These are phyloP conservation scores for Sternotherus odoratus DNA, from an alignment of 2,797 vertebrate species.

Conservation along the genomic window DNA sequence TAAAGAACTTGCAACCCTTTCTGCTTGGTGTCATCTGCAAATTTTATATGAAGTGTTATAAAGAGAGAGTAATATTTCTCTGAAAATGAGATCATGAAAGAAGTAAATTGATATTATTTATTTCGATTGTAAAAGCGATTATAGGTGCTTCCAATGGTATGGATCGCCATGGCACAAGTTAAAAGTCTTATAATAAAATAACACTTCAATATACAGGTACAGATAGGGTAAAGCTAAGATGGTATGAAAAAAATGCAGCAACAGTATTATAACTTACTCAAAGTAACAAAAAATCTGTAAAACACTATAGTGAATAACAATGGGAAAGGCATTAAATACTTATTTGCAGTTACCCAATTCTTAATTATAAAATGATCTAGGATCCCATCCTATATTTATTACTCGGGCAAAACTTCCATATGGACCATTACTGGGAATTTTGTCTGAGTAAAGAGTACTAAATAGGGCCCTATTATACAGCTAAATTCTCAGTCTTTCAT, in stretches of 20 bases:
- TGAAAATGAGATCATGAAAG: conserved; percentile 7
- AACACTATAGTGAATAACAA: neutral
- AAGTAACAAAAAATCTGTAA: neutral
- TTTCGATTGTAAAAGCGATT: conserved; percentile 19
- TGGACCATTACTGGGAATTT: neutral
- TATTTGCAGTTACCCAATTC: neutral
- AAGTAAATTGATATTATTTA: conserved; percentile 29
- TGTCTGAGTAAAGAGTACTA: neutral
- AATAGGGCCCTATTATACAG: neutral
- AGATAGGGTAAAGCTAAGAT: neutral
- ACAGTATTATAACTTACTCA: neutral
- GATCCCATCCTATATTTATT: neutral
- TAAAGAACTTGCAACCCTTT: neutral
- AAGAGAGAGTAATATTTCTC: neutral
- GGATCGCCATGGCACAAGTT: neutral
- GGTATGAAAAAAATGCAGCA: conserved; percentile 4
- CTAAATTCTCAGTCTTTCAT: neutral
- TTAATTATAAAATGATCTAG: neutral
- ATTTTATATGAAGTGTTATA: neutral
- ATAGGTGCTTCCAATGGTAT: conserved; percentile 5
- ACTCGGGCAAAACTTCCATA: neutral
- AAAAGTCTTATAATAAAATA: neutral
- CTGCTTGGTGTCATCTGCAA: neutral
- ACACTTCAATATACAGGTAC: neutral
- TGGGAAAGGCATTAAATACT: neutral